Evolutionary conservation across 2,113 vertebrate species (phyloP), one percentile per base, ranked within the genome.

Genomic region (Daphoenositta chrysoptera): DNA sequence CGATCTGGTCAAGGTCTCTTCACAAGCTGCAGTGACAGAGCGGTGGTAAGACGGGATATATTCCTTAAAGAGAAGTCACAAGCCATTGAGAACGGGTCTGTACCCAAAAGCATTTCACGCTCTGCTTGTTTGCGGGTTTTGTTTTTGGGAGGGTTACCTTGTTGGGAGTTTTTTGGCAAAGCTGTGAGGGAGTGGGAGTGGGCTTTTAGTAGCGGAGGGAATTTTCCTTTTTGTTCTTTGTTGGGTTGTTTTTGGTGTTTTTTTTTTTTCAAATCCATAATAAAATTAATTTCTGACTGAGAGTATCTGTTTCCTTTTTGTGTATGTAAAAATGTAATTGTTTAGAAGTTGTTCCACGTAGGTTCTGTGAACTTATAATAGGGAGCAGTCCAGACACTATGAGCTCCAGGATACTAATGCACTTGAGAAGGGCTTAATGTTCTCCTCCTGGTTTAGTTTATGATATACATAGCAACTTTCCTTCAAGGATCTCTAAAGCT

Each of bases 21-120:
- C 96, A 88, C 47, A 94, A 95, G 92, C 97, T 94, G 92, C 96
- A 66, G 60, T 97, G 90, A 66, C 91, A 83, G 71, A 91, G 71
- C 17, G 89, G 96, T 97, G 97, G 97, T 97, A 97, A 97, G 97
- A 97, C 4, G 37, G 94, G 44, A 97, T 97, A 90, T 94, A 89
- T 97, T 95, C 94, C 93, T 97, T 97, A 96, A 94, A 96, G 58
- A 97, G 94, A 87, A 96, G 94, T 95, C 95, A 64, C 92, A 93
- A 96, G 87, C 44, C 93, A 28, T 75, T 97, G 89, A 89, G 79
- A 96, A 71, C 0, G 96, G 96, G 79, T 90, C 93, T 96, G 83
- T 96, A 75, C 84, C 88, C 90, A 77, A 65, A 93, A 93, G 35
- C 80, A 37, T 88, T 96, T 88, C 88, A 76, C 31, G 48, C 33